Conservation (phyloP, 2,888 invertebrate genomes). For the Harmothoe impar region DNA sequence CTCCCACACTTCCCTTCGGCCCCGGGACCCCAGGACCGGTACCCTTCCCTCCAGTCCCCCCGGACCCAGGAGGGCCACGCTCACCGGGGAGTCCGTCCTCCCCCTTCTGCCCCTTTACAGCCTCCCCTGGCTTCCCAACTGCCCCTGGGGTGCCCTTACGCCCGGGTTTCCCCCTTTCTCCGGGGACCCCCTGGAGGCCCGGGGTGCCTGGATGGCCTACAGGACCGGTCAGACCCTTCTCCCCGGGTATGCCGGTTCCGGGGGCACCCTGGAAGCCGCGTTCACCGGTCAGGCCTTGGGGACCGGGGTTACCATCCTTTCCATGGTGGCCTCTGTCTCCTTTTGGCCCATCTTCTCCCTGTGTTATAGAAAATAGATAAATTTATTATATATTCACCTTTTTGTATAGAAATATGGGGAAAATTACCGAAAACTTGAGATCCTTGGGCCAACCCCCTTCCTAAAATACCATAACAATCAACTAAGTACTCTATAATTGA, state of each 20-base stretch:
- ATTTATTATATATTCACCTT: not conserved
- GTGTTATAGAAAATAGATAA: not conserved
- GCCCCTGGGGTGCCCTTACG: not conserved
- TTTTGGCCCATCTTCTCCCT: conserved; percentile 28
- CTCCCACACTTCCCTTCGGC: not conserved
- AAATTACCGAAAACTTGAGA: not conserved
- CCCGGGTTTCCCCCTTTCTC: not conserved
- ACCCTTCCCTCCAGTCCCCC: not conserved
- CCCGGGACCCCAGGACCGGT: not conserved
- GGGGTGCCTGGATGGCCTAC: not conserved
- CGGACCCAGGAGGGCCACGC: not conserved
- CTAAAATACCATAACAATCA: too few species aligned
- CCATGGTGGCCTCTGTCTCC: not conserved
- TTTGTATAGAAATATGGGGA: too few species aligned
- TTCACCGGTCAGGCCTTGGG: not conserved
- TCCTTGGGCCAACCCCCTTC: not conserved
- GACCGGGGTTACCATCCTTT: not conserved
- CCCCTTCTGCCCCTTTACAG: not conserved
- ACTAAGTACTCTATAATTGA: not conserved
- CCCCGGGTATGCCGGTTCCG: not conserved
- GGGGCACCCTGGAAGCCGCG: not conserved
- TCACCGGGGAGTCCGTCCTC: not conserved
- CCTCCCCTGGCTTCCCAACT: not conserved
- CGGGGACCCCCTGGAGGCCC: not conserved
- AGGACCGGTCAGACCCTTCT: not conserved